phyloP scores from a whole-genome alignment of 2,888 invertebrate species.

The Temnothorax unifasciatus region DNA sequence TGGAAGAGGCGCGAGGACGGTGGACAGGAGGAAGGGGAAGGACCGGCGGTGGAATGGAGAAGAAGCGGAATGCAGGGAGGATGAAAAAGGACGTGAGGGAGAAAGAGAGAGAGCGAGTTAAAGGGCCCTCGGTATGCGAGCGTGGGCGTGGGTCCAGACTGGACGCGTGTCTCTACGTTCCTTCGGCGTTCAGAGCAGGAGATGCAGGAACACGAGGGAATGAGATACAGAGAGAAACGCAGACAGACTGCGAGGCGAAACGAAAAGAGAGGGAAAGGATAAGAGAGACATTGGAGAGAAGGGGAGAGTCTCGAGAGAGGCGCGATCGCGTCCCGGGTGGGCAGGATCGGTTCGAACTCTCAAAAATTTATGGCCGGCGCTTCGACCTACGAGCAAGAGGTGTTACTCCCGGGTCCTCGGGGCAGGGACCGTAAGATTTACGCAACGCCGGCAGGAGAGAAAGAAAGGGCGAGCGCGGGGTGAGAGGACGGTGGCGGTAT shows the following conservation, averaged over 20 bases:
- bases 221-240: conserved; percentile 52
- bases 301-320: conserved; percentile 70
- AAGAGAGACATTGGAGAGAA: conserved; percentile 75
- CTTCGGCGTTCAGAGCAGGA: conserved; percentile 47
- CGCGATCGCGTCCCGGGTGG: conserved; percentile 82
- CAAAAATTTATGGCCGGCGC: conserved; percentile 84
- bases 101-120: conserved; percentile 67
- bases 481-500: not conserved
- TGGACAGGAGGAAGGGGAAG: conserved; percentile 30
- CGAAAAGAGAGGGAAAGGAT: conserved; percentile 71
- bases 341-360: conserved; percentile 79
- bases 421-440: conserved; percentile 76
- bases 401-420: conserved; percentile 77
- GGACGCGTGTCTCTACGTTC: conserved; percentile 71
- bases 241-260: conserved; percentile 43
- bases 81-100: conserved; percentile 12
- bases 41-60: conserved; percentile 27
- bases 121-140: conserved; percentile 80
- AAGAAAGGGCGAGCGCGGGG: conserved; percentile 27
- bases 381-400: conserved; percentile 79
- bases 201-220: conserved; percentile 40
- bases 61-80: conserved; percentile 27
- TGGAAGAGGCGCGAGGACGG: conserved; percentile 41
- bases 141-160: conserved; percentile 80
- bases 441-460: conserved; percentile 69